These are phyloP conservation scores for Holacanthus passer DNA, from an alignment of 2,113 vertebrate species.

Conservation along the genomic window DNA sequence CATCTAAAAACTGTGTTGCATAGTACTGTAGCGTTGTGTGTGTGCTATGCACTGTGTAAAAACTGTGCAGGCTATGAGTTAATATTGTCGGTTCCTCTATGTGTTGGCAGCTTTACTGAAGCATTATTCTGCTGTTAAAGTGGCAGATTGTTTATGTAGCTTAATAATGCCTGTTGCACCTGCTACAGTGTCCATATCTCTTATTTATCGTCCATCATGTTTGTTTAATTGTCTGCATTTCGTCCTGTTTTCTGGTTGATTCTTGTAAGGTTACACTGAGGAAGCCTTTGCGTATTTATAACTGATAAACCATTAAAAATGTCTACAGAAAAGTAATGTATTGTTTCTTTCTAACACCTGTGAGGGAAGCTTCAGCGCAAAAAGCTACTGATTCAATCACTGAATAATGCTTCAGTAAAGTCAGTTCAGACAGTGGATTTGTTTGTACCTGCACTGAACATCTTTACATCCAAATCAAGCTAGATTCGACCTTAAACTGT, in stretches of 20 bases:
- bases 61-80: neutral
- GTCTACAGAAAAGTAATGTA: no score
- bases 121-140: neutral
- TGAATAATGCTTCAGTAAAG: slow-evolving; percentile 7
- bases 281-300: no score
- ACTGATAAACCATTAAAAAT: no score
- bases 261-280: no score
- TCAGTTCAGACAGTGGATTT: slow-evolving; percentile 7
- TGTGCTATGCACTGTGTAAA: no score
- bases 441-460: slow-evolving; percentile 18
- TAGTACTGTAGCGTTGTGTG: no score
- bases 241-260: no score
- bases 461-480: slow-evolving; percentile 8
- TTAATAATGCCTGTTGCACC: neutral
- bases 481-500: slow-evolving; percentile 22
- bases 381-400: neutral
- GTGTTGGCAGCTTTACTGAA: neutral
- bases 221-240: neutral
- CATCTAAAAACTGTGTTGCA: neutral
- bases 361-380: neutral
- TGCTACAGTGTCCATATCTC: neutral
- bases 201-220: neutral
- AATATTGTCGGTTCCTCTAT: neutral
- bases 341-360: neutral
- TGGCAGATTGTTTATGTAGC: neutral